Evolutionary conservation across 2,888 invertebrate species (phyloP), one percentile per base, ranked within the genome.

Genomic region (Caenorhabditis zanzibari): DNA sequence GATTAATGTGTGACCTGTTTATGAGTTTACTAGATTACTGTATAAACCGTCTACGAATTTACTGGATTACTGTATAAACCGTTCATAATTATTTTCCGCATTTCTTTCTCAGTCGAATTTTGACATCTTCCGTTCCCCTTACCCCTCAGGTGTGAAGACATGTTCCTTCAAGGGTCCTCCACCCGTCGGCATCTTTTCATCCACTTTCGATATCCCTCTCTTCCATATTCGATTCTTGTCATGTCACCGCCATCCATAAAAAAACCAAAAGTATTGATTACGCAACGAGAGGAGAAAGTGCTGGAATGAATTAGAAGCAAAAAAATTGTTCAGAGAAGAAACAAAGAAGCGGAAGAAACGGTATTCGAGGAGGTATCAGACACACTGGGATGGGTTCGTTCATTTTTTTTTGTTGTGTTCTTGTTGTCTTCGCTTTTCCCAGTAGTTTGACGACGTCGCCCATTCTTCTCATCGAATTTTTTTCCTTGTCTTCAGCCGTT

Each of bases 341-440:
- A 76, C 76, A 76, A 76, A 76, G 76, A 59, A 64, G 22, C 44
- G 32, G 26, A n/a, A n/a, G 66, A 59, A 38, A 76, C 41, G 52
- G 56, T 66, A 47, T 14, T 35, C 22, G 58, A 41, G 24, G 64
- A 59, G 56, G 76, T 64, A 64, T 75, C 66, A 66, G 68, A 76
- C 64, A 24, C 12, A 38, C 12, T 38, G 26, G 66, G 47, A 76
- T 52, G 69, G 59, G 49, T 44, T 56, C 56, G 16, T 9, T 24
- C n/a, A 12, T 38, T 58, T 41, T 66, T 66, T 76, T 52, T 59
- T 66, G 44, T 75, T 75, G 49, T 66, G 64, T 54, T 66, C 58
- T 76, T 68, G 58, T 49, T 47, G 44, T 38, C 52, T 47, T 63
- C 71, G 44, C 44, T 47, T 54, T 52, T 73, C 49, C 52, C 26